Conservation (phyloP, 2,113 vertebrate species). For the Ia io region DNA sequence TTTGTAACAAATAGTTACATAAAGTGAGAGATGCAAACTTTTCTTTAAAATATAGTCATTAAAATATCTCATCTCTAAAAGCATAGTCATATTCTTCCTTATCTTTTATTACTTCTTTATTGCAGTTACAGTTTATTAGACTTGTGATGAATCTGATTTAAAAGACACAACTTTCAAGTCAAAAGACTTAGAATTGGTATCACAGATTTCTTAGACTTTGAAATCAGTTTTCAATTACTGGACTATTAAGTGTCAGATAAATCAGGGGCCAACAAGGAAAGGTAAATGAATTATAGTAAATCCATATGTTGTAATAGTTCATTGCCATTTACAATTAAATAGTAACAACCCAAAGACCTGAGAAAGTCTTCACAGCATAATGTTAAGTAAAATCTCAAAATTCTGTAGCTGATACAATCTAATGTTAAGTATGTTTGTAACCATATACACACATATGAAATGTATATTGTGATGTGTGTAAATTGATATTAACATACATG, state of each 20-base stretch:
- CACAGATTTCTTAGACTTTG: background rate
- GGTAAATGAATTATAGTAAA: background rate
- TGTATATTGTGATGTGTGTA: background rate
- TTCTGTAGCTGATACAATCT: background rate
- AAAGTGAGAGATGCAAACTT: background rate
- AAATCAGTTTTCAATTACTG: background rate
- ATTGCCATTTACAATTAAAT: background rate
- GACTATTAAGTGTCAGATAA: background rate
- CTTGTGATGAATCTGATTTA: background rate
- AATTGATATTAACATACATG: background rate
- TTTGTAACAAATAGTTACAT: background rate
- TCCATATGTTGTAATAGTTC: background rate
- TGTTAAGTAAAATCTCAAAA: background rate
- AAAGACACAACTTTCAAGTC: background rate
- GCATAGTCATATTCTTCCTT: background rate
- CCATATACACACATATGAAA: background rate
- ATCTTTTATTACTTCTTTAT: background rate
- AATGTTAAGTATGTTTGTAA: background rate
- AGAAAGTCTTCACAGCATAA: background rate
- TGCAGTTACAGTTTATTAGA: background rate
- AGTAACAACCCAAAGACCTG: background rate
- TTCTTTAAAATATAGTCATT: background rate
- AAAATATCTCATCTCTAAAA: background rate
- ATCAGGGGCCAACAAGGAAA: background rate
- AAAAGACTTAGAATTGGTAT: background rate